Base-by-base conservation (phyloP, 2,113 vertebrate genomes). In the Pluvialis apricaria region DNA sequence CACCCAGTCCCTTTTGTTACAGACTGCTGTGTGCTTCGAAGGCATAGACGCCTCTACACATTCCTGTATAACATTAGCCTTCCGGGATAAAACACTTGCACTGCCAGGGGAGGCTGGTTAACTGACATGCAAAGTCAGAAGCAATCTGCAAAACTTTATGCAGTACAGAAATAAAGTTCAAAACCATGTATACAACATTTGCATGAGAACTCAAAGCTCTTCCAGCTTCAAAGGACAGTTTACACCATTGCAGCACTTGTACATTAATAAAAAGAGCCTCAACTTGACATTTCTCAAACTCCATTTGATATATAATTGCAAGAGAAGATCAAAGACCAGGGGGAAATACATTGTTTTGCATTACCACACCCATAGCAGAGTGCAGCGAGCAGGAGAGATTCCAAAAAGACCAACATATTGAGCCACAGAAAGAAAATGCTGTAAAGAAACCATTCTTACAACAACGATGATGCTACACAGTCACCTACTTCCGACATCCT, bases 241-340 rank as follows among this genome's bases (percentile, higher is more conserved):
- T 47, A 32, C 66, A 87, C 38, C 89, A 69, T 24, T 58, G 82
- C 45, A 77, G 70, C 22, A 45, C 45, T 90, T 11, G 7, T 32
- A 36, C 26, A 29, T 62, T 64, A 85, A 79, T 62, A 82, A 92
- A 61, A 72, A 76, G 47, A 94, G 36, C 25, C 45, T 60, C 44
- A 54, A 18, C 45, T 51, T 77, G 79, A 47, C 31, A 36, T 73
- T 89, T 70, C 88, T 87, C 84, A 72, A 52, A 28, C 44, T 79
- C 20, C 25, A 31, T 91, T 86, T 88, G 79, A 73, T 69, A 57
- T 21, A 7, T 54, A 91, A 90, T 82, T n/a, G 65, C 3, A 3
- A 87, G 64, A 76, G 78, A 72, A 93, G 82, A 93, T 94, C 87
- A 96, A 88, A 96, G 93, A 66, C 22, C 11, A 11, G 38, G 29